These are phyloP conservation scores for Telmatherina bonti DNA, from an alignment of 2,797 vertebrate genomes.

Conservation along the genomic window DNA sequence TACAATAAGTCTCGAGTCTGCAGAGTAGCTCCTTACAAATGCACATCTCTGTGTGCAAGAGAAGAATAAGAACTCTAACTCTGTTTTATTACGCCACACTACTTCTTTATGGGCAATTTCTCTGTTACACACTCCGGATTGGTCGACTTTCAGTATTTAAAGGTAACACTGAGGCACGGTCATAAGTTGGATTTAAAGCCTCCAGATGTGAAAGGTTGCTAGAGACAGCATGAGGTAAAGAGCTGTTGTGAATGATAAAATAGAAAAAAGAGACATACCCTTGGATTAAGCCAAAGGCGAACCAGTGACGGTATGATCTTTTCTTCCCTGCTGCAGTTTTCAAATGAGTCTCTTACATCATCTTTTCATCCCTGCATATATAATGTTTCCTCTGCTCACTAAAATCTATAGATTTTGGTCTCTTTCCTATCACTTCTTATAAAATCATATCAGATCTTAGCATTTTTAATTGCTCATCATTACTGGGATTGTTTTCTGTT, in stretches of 20 bases:
- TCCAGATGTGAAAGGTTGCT: conserved; percentile 10
- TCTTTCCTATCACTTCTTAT: not conserved
- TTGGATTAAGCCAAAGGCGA: conserved; percentile 37
- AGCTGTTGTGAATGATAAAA: conserved; percentile 14
- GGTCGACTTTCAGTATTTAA: conserved; percentile 25
- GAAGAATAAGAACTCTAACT: not conserved
- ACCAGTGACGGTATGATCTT: conserved; percentile 30
- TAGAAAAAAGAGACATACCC: not conserved
- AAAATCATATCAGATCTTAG: not conserved
- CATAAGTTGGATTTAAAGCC: conserved; percentile 12
- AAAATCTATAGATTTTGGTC: conserved; percentile 7
- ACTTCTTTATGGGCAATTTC: not conserved
- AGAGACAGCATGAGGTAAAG: conserved; percentile 7
- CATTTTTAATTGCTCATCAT: not conserved
- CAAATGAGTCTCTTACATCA: conserved; percentile 30
- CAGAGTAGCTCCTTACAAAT: not conserved
- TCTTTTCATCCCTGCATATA: not conserved
- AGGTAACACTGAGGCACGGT: conserved; percentile 3
- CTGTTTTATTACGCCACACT: conserved; percentile 18
- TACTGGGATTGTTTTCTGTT: not conserved
- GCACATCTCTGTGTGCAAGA: conserved; percentile 17
- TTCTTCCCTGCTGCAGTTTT: conserved; percentile 19
- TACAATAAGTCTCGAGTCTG: not conserved
- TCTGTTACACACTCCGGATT: conserved; percentile 2
- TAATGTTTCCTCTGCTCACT: conserved; percentile 1